phyloP scores from a whole-genome alignment of 1,140 invertebrate species.

The Papilio helenus region DNA sequence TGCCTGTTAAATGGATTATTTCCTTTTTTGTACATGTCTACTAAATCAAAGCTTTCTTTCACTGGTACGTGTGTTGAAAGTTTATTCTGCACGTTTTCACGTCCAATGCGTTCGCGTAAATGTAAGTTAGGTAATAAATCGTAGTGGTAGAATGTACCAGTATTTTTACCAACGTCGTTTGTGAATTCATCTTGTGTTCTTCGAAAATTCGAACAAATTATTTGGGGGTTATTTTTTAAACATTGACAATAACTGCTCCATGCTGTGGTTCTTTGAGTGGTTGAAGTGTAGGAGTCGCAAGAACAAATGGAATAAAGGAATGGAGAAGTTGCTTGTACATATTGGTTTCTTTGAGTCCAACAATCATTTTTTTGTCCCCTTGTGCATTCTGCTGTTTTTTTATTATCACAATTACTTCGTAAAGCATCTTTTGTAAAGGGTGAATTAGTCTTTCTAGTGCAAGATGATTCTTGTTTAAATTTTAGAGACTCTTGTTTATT shows the following conservation, averaged over 20 bases:
- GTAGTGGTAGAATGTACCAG: slow-evolving; percentile 43
- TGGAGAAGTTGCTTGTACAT: neutral
- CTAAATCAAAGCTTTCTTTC: slow-evolving; percentile 3
- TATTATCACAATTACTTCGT: slow-evolving; percentile 22
- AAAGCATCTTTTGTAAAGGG: neutral
- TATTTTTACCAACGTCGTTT: slow-evolving; percentile 34
- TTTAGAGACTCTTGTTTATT: slow-evolving; percentile 49
- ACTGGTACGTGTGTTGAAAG: neutral
- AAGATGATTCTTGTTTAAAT: slow-evolving; percentile 48
- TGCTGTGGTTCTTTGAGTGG: slow-evolving; percentile 39
- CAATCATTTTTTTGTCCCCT: slow-evolving; percentile 49
- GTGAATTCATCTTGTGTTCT: slow-evolving; percentile 35
- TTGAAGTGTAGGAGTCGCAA: slow-evolving; percentile 40
- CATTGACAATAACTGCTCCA: slow-evolving; percentile 56
- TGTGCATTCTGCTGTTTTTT: slow-evolving; percentile 53
- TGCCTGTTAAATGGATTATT: slow-evolving; percentile 48
- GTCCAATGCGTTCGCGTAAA: slow-evolving; percentile 20
- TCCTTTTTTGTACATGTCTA: slow-evolving; percentile 36
- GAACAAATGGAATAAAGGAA: neutral
- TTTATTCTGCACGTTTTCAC: slow-evolving; percentile 26
- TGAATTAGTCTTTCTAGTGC: slow-evolving; percentile 53
- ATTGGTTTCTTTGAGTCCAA: slow-evolving; percentile 8
- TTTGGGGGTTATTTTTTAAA: slow-evolving; percentile 44
- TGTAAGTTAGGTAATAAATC: slow-evolving; percentile 48
- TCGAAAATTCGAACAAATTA: slow-evolving; percentile 36